phyloP scores from a whole-genome alignment of 2,113 vertebrate genomes.

The Pelecanoides urinatrix region DNA sequence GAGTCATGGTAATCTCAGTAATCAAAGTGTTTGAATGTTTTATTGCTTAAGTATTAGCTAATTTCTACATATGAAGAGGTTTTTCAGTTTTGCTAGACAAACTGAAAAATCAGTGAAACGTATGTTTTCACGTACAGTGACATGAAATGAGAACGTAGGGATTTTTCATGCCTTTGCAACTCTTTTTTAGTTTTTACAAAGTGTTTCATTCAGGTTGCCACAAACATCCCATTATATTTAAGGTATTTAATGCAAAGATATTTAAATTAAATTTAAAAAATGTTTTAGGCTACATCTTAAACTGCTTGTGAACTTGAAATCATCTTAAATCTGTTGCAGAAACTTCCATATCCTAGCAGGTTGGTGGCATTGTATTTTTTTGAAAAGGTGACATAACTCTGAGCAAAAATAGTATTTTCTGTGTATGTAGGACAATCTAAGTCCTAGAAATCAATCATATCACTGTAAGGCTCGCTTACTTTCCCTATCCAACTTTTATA shows the following conservation, averaged over 20 bases:
- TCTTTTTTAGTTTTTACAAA: neutral
- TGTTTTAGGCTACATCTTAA: neutral
- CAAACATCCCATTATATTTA: neutral
- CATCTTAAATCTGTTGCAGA: neutral
- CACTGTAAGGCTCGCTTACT: fast-evolving
- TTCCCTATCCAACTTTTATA: neutral
- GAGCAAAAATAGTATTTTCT: neutral
- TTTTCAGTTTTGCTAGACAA: neutral
- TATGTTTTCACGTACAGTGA: neutral
- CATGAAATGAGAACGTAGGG: neutral
- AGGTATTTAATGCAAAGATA: neutral
- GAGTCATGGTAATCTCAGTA: neutral
- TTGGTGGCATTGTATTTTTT: neutral
- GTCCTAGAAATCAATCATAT: neutral
- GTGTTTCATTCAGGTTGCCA: neutral
- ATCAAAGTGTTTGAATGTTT: neutral
- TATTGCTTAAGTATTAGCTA: neutral
- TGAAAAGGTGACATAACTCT: neutral
- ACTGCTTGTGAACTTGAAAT: neutral
- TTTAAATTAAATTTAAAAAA: neutral
- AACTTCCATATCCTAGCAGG: neutral
- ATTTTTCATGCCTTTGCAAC: neutral
- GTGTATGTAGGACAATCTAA: neutral
- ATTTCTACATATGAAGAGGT: neutral
- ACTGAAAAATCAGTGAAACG: neutral